phyloP scores from a whole-genome alignment of 1,140 invertebrate genomes.

The Drosophila rhopaloa region DNA sequence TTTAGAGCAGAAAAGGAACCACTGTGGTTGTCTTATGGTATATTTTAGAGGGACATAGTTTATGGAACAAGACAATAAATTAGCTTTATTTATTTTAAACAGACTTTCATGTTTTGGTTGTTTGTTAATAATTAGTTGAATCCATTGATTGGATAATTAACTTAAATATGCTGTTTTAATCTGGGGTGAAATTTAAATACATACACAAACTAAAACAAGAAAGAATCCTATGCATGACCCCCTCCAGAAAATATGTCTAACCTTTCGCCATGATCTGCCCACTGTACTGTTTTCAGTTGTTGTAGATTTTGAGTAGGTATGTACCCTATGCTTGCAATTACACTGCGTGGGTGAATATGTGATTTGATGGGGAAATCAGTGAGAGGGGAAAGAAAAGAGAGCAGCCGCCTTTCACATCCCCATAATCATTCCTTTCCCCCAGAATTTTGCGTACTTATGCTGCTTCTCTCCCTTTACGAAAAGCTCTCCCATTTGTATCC shows the following conservation, averaged over 20 bases:
- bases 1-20: background rate
- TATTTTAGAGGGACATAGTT: too few species aligned
- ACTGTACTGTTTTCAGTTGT: slow-evolving; percentile 13
- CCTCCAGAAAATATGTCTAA: background rate
- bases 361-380: background rate
- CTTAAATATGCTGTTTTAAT: too few species aligned
- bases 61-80: too few species aligned
- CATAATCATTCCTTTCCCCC: background rate
- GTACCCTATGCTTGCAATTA: slow-evolving; percentile 6
- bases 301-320: slow-evolving; percentile 29
- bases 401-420: slow-evolving; percentile 12
- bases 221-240: too few species aligned
- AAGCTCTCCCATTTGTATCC: slow-evolving; percentile 28
- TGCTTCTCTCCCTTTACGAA: slow-evolving; percentile 7
- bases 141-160: too few species aligned
- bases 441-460: background rate
- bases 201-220: background rate
- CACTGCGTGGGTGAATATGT: slow-evolving; percentile 21
- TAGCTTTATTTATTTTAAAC: too few species aligned
- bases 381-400: background rate
- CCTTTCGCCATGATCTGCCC: background rate
- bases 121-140: too few species aligned
- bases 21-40: background rate
- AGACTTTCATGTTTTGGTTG: too few species aligned
- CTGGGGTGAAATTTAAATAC: too few species aligned